Conservation (phyloP, 2,888 invertebrate genomes). For the Trichogramma dendrolimi region DNA sequence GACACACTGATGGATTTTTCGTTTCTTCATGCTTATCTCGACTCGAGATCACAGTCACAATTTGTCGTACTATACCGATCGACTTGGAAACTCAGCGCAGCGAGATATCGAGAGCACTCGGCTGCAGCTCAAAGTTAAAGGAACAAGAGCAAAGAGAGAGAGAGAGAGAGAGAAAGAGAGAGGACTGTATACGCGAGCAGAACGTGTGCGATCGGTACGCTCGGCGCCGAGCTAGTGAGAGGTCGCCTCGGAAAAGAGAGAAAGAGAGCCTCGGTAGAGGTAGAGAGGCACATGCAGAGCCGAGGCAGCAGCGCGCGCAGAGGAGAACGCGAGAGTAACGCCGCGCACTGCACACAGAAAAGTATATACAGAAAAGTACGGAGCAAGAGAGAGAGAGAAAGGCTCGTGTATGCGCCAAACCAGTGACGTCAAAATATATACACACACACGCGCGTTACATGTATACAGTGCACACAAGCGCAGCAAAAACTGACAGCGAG, state of each 20-base stretch:
- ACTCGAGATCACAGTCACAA: too few relatives aligned
- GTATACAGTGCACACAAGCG: background rate
- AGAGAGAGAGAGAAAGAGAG: background rate
- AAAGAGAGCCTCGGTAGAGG: background rate
- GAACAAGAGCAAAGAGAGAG: conserved; percentile 1
- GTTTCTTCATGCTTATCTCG: too few relatives aligned
- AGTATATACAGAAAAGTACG: too few relatives aligned
- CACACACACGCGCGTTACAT: background rate
- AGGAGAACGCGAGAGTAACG: too few relatives aligned
- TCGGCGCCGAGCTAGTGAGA: conserved; percentile 45
- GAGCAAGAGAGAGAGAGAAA: too few relatives aligned
- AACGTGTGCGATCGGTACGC: conserved; percentile 33
- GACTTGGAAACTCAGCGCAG: too few relatives aligned
- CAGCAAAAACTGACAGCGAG: background rate
- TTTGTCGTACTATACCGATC: too few relatives aligned
- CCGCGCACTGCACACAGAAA: too few relatives aligned
- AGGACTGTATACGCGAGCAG: background rate
- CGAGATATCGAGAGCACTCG: too few relatives aligned
- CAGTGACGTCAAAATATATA: conserved; percentile 41
- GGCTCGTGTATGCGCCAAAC: conserved; percentile 16
- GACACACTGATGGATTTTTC: too few relatives aligned
- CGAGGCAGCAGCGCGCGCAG: too few relatives aligned
- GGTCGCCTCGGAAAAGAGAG: conserved; percentile 38
- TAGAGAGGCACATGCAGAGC: conserved; percentile 24
- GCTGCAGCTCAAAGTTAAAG: conserved; percentile 10